phyloP scores from a whole-genome alignment of 2,888 invertebrate species.

The Heliconius ismenius region DNA sequence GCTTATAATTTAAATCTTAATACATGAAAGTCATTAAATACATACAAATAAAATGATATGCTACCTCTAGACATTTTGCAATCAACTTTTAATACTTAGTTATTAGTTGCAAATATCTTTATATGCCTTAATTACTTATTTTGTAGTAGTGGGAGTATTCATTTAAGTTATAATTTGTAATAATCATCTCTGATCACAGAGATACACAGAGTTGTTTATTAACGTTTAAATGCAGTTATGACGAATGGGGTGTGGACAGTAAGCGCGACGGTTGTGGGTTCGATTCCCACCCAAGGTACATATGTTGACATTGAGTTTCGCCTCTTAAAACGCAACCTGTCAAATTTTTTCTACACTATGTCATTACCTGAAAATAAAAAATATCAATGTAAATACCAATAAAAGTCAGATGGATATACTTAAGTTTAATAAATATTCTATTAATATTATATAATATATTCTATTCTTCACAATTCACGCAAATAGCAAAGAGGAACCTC shows the following conservation, averaged over 20 bases:
- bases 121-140: neutral
- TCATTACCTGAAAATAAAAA: too few relatives aligned
- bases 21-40: conserved; percentile 9
- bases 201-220: neutral
- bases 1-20: neutral
- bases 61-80: neutral
- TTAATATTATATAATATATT: too few relatives aligned
- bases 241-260: neutral
- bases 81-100: neutral
- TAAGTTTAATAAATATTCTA: too few relatives aligned
- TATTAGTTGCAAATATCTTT: neutral
- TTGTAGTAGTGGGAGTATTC: neutral
- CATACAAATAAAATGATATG: neutral
- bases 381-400: too few relatives aligned
- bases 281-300: too few relatives aligned
- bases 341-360: too few relatives aligned
- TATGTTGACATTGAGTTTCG: too few relatives aligned
- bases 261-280: too few relatives aligned
- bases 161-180: neutral
- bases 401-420: too few relatives aligned
- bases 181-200: neutral
- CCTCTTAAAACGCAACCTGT: too few relatives aligned
- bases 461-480: too few relatives aligned
- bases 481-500: too few relatives aligned
- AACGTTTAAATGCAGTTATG: neutral